Evolutionary conservation across 2,888 invertebrate genomes (phyloP).

Genomic region (Imbricaverruca yamaguchii): DNA sequence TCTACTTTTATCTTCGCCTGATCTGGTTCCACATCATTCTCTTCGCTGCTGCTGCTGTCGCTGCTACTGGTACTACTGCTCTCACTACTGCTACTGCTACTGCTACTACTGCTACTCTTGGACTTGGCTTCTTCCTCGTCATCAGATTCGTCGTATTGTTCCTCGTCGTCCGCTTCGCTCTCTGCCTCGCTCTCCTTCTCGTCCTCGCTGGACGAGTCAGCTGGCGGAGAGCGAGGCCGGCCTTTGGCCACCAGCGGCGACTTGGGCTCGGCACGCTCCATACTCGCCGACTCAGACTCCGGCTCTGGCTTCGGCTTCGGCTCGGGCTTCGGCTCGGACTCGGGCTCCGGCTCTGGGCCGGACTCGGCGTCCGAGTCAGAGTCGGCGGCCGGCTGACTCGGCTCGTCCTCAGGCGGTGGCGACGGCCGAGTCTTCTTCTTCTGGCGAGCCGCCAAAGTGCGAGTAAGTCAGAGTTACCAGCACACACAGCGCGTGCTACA

Average conservation of each 20-base stretch:
- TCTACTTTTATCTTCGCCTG: background rate
- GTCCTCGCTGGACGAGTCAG: background rate
- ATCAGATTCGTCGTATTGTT: no score
- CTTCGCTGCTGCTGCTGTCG: background rate
- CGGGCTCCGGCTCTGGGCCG: background rate
- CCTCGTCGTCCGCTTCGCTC: background rate
- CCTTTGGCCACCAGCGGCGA: background rate
- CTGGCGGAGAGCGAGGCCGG: background rate
- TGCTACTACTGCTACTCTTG: slow-evolving; percentile 9
- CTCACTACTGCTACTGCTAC: slow-evolving; percentile 5
- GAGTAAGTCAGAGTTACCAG: no score
- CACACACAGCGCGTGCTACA: no score
- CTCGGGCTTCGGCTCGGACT: background rate
- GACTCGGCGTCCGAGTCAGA: background rate
- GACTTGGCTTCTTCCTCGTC: background rate
- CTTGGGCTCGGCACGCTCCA: background rate
- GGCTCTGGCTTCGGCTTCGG: background rate
- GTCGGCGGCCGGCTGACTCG: slow-evolving; percentile 4
- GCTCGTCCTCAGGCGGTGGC: slow-evolving; percentile 13
- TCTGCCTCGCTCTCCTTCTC: background rate
- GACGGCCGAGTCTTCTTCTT: slow-evolving; percentile 5
- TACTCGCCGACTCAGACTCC: background rate
- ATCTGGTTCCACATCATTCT: background rate
- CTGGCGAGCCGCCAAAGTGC: background rate
- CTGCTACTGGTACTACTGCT: slow-evolving; percentile 6